These are phyloP conservation scores for Tenthredo livida DNA, from an alignment of 2,888 invertebrate genomes.

Conservation along the genomic window DNA sequence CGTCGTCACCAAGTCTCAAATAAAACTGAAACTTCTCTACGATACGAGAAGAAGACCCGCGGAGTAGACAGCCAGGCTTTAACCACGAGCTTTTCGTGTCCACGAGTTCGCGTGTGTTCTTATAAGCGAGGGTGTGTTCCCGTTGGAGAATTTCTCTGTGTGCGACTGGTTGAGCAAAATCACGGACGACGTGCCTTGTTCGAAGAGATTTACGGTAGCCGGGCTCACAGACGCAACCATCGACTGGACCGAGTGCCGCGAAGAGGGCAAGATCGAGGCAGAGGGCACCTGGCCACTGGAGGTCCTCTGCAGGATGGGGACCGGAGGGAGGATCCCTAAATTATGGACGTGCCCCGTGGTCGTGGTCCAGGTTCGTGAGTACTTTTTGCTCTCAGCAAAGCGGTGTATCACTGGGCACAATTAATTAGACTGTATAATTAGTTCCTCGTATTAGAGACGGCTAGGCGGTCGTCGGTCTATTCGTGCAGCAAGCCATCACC, in stretches of 20 bases:
- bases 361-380: slow-evolving; percentile 34
- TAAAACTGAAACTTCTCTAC: slow-evolving; percentile 25
- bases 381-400: slow-evolving; percentile 50
- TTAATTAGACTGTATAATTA: slow-evolving; percentile 54
- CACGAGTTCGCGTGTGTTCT: slow-evolving; percentile 24
- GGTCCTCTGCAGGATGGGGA: background rate
- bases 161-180: slow-evolving; percentile 38
- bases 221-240: slow-evolving; percentile 36
- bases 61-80: slow-evolving; percentile 25
- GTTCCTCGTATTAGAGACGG: slow-evolving; percentile 47
- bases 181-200: slow-evolving; percentile 51
- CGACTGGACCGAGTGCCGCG: slow-evolving; percentile 28
- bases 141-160: background rate
- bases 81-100: slow-evolving; percentile 38
- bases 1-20: slow-evolving; percentile 26
- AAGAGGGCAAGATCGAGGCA: slow-evolving; percentile 43
- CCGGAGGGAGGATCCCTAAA: slow-evolving; percentile 40
- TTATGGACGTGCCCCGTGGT: slow-evolving; percentile 43
- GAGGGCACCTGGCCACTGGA: slow-evolving; percentile 51
- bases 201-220: slow-evolving; percentile 52
- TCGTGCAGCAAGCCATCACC: background rate
- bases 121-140: slow-evolving; percentile 13
- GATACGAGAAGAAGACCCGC: background rate
- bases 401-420: slow-evolving; percentile 50
- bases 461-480: slow-evolving; percentile 41